Evolutionary conservation across 2,888 invertebrate genomes (phyloP), one percentile per base, ranked within the genome.

Genomic region (Meta bourneti): DNA sequence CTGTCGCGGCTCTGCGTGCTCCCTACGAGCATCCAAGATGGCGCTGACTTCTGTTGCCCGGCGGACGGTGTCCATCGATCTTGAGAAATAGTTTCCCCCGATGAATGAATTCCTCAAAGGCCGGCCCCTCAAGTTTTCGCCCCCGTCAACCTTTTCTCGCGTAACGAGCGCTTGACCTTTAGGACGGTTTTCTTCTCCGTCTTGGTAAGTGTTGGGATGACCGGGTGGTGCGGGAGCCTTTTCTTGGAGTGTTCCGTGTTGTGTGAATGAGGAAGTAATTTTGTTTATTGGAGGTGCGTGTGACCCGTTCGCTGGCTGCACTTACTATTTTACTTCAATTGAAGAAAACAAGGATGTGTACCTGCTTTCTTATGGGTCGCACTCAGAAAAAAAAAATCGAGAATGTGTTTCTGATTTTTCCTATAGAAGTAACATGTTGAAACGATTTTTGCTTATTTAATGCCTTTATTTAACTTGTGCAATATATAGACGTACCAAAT

Each of bases 41-140:
- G 89, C 89, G 89, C 89, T 90, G 82, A 89, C 87, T 87, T 79
- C 87, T 88, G 81, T 75, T 52, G 80, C 72, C 81, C 81, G 71
- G 80, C 54, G 87, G 80, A 87, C 61, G 70, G 11, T 72, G 83
- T n/a, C 81, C 88, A 88, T 88, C 88, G 88, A 88, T 88, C 69
- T 49, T 48, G 19, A 80, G 20, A 19, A 34, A 72, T 49, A 72
- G 48, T 80, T 74, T 81, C 61, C 61, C 74, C 75, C 72, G 61
- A 87, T 81, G 88, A 81, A 79, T 87, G 86, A 80, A 80, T 13
- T 48, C 52, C 74, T 83, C 74, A 7, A 74, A 52, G 83, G 71
- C 83, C 72, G 52, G 61, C n/a, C 77, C 19, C 16, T 11, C 13
- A 74, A 7, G 7, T 48, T 75, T n/a, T 34, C 34, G 34, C 34